Evolutionary conservation across 2,113 vertebrate species (phyloP).

Genomic region (Sorex fumeus): DNA sequence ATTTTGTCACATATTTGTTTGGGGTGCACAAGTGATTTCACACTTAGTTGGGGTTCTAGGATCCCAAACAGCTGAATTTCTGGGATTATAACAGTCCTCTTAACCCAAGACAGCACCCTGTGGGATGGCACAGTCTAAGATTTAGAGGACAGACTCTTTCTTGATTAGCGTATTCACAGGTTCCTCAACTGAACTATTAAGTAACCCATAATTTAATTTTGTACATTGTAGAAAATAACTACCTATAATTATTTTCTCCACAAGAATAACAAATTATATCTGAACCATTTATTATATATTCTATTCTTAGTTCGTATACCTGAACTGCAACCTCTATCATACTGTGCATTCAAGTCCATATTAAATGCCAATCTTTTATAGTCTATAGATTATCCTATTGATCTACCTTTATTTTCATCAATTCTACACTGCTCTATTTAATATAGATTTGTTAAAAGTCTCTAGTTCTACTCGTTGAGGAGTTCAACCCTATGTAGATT

Average conservation of each 20-base stretch:
- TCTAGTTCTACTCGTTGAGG: neutral
- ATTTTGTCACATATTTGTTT: too few species aligned
- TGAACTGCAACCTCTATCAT: neutral
- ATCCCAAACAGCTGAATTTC: neutral
- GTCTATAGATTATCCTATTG: neutral
- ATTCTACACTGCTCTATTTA: neutral
- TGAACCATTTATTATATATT: neutral
- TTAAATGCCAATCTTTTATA: too few species aligned
- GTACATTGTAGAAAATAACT: neutral
- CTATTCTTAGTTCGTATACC: neutral
- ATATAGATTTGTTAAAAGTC: neutral
- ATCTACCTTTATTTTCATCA: neutral
- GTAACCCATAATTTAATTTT: neutral
- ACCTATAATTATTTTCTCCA: conserved; percentile 14
- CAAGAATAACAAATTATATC: neutral
- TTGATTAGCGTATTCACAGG: too few species aligned
- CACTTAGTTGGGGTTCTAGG: too few species aligned
- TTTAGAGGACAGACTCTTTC: too few species aligned
- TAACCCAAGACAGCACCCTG: too few species aligned
- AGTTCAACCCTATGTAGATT: too few species aligned
- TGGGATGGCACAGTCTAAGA: too few species aligned
- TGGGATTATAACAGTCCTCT: neutral
- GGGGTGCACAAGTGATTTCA: too few species aligned
- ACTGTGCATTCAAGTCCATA: too few species aligned
- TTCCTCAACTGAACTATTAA: neutral